phyloP scores from a whole-genome alignment of 2,797 vertebrate genomes.

The Eptatretus atami region DNA sequence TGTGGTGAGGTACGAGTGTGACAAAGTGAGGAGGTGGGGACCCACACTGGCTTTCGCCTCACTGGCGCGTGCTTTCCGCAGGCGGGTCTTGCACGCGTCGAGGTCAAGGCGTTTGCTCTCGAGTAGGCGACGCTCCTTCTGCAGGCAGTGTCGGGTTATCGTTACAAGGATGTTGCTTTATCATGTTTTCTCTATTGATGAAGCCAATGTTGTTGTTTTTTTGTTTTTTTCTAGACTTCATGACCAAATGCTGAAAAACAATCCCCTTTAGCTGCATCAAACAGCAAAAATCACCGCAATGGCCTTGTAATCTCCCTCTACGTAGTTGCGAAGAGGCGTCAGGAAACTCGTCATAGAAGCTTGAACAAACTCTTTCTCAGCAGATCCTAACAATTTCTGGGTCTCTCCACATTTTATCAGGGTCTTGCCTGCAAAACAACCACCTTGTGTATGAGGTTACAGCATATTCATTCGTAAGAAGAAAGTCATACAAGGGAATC shows the following conservation, averaged over 20 bases:
- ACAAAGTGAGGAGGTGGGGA: constrained; percentile 8
- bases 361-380: constrained; percentile 74
- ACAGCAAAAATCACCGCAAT: constrained; percentile 48
- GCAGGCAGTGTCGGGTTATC: constrained; percentile 9
- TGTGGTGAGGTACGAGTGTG: too few species aligned
- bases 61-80: constrained; percentile 68
- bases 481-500: too few species aligned
- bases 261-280: constrained; percentile 6
- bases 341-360: constrained; percentile 80
- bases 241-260: constrained; percentile 6
- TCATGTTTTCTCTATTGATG: background rate
- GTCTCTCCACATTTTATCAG: constrained; percentile 63
- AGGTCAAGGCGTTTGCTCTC: constrained; percentile 83
- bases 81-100: constrained; percentile 74
- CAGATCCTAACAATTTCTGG: constrained; percentile 64
- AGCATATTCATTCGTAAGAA: too few species aligned
- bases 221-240: background rate
- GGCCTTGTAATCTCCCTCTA: constrained; percentile 95
- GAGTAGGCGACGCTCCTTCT: constrained; percentile 88
- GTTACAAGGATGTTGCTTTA: background rate
- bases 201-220: background rate
- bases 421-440: constrained; percentile 28
- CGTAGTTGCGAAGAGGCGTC: constrained; percentile 75
- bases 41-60: constrained; percentile 59
- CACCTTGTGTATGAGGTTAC: too few species aligned